Evolutionary conservation across 2,797 vertebrate species (phyloP), one percentile per base, ranked within the genome.

Genomic region (Cirrhinus mrigala): DNA sequence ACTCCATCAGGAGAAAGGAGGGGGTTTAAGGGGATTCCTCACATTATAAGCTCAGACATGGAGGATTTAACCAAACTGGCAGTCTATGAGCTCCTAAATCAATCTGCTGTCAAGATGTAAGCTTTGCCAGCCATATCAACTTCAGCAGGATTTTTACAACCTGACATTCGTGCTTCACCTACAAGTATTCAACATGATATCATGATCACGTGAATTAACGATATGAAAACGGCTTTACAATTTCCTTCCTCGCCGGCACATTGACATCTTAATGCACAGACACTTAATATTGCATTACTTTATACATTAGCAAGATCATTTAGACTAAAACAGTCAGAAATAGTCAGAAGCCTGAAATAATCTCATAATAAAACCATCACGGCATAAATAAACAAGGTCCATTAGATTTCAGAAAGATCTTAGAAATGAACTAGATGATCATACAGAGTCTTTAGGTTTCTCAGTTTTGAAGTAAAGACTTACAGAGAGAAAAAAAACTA

Each of bases 11-110:
- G 62, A 68, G 29, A 10, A 46, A 44, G 22, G 71, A 54, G 58
- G 33, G 48, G 24, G 74, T 79, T 64, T 50, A 50, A 66, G 33
- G 66, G 20, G 75, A 77, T 56, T 56, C 74, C 50, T 56, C 50
- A 69, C 24, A 77, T 83, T 66, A 77, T 48, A 74, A 50, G 4
- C 48, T 8, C 71, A 83, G 58, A 76, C 22, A 66, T 22, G 75
- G n/a, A 18, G 33, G 60, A 44, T 69, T 68, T 52, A 27, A 77
- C 73, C 82, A 56, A 78, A 78, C 48, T 77, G 73, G 2, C 58
- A 50, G 22, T 37, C 6, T 27, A 52, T 37, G 24, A 76, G 10
- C 22, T 20, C 6, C 48, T 80, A 22, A 80, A 80, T 79, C 40
- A 33, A 79, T 33, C 78, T 44, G 3, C 48, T 40, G 62, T 81